Conservation (phyloP, 1,140 invertebrate species). For the Drosophila varians region DNA sequence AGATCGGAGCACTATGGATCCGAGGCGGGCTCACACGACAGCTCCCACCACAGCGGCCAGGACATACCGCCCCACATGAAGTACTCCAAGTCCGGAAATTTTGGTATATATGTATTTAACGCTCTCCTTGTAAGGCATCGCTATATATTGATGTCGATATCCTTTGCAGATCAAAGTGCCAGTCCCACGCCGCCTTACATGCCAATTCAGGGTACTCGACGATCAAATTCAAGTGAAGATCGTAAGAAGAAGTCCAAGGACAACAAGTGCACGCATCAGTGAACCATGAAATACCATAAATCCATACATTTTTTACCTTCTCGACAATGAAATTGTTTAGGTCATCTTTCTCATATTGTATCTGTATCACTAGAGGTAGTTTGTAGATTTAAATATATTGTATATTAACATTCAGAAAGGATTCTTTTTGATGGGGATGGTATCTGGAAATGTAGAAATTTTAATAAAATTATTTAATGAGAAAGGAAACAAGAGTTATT, state of each 20-base stretch:
- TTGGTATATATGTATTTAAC: slow-evolving; percentile 82
- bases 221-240: slow-evolving; percentile 85
- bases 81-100: slow-evolving; percentile 76
- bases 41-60: slow-evolving; percentile 66
- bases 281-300: slow-evolving; percentile 23
- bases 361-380: slow-evolving; percentile 45
- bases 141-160: slow-evolving; percentile 24
- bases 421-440: slow-evolving; percentile 8
- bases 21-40: slow-evolving; percentile 67
- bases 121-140: slow-evolving; percentile 1
- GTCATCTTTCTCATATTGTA: slow-evolving; percentile 32
- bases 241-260: slow-evolving; percentile 85
- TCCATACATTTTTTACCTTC: slow-evolving; percentile 17
- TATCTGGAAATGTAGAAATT: background rate
- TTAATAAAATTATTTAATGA: too few species aligned
- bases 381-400: slow-evolving; percentile 32
- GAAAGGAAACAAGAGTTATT: background rate
- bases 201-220: slow-evolving; percentile 90
- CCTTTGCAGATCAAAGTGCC: slow-evolving; percentile 84
- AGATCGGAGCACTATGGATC: slow-evolving; percentile 68
- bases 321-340: slow-evolving; percentile 74
- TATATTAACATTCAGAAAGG: slow-evolving; percentile 16
- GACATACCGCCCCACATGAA: slow-evolving; percentile 70
- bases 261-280: slow-evolving; percentile 83
- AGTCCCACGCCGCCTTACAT: slow-evolving; percentile 88